phyloP scores from a whole-genome alignment of 1,140 invertebrate species.

The Anadara kagoshimensis region DNA sequence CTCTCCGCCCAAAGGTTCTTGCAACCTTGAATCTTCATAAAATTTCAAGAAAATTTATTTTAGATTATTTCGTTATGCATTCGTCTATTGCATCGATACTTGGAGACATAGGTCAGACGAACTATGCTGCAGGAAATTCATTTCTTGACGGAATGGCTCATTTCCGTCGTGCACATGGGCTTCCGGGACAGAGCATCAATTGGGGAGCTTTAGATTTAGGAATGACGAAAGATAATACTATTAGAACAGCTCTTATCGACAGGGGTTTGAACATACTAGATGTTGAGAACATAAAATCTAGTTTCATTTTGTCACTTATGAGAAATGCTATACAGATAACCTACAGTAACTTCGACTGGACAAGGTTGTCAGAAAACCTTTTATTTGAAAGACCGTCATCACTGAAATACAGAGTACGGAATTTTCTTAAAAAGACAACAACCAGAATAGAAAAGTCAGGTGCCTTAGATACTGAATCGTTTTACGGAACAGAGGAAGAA shows the following conservation, averaged over 20 bases:
- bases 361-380: neutral
- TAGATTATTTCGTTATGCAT: constrained; percentile 58
- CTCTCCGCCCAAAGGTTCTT: constrained; percentile 53
- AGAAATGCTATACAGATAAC: constrained; percentile 1
- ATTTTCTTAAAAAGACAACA: too few relatives aligned
- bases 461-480: too few relatives aligned
- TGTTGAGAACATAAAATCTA: neutral
- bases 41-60: constrained; percentile 33
- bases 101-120: constrained; percentile 53
- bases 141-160: constrained; percentile 55
- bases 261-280: neutral
- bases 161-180: constrained; percentile 38
- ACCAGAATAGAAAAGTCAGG: too few relatives aligned
- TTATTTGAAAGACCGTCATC: too few relatives aligned
- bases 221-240: constrained; percentile 22
- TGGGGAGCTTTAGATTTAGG: constrained; percentile 54
- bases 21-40: constrained; percentile 63
- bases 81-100: constrained; percentile 53
- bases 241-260: neutral
- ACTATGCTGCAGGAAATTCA: constrained; percentile 55
- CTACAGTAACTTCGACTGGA: constrained; percentile 15
- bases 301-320: neutral
- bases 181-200: constrained; percentile 49
- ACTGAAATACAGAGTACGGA: too few relatives aligned
- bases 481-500: too few relatives aligned